Base-by-base conservation (phyloP, 2,113 vertebrate genomes). In the Pagrus major region DNA sequence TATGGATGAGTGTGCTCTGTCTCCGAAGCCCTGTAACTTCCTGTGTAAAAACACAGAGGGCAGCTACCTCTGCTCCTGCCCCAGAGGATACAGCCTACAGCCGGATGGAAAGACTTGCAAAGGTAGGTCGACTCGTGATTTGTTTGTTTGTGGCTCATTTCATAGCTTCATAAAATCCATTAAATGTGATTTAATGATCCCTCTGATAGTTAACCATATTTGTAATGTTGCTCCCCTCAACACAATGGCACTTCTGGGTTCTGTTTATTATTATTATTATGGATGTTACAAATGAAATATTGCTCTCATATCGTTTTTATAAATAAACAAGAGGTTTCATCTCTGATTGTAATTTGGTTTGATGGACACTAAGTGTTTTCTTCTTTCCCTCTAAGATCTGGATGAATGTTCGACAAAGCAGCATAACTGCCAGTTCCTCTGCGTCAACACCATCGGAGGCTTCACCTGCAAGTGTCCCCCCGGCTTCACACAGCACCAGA, bases 381-480 rank as follows among this genome's bases (percentile, higher is more conserved):
- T 16, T 88, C 0, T 70, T 46, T 64, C 35, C n/a, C 10, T 68
- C 21, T 0, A 85, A 99, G 97, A 99, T 88, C 33, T 99, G 93
- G 97, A 99, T 0, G 97, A 99, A 75, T 99, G 98, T 37, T 94
- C 97, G 51, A 96, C 96, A n/a, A 96, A 98, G 78, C 96, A 96
- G 67, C 97, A 99, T 88, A 99, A 98, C 91, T 99, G 98, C 89
- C 97, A 99, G 94, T 99, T 99, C 95, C 93, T 98, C 21, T 99
- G 98, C 0, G 93, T 97, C 68, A 99, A 99, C 90, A 94, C 96
- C 20, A 93, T 98, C 0, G 97, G 98, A 1, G 93, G 96, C 25
- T 99, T 98, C 91, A 94, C 94, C 88, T 99, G 98, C 95, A 97
- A 95, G 90, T 99, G 98, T 16, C 97, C 97, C 0, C 86, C 96